Percentiles rank a stretch among this genome's conserved stretches.
phyloP scores from a whole-genome alignment of 2,113 vertebrate species.

The Bucco capensis region DNA sequence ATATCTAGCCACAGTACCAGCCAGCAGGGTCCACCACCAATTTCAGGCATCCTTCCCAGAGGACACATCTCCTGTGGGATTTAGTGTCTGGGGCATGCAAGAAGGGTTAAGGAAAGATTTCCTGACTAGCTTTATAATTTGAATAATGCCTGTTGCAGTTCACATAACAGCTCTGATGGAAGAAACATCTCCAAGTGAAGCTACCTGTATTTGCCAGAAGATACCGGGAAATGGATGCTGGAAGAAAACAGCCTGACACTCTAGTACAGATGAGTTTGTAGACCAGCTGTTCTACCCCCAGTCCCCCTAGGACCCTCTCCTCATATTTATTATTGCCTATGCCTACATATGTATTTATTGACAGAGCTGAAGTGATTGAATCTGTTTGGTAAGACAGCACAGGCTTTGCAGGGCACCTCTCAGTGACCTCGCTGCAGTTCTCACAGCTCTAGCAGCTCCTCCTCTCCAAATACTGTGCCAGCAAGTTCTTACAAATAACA shows the following conservation, averaged over 20 bases:
- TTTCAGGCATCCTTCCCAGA: neutral
- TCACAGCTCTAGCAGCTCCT: neutral
- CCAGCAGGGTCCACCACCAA: neutral
- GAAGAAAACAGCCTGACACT: rapidly evolving
- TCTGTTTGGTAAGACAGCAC: neutral
- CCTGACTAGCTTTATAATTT: neutral
- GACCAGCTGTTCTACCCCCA: neutral
- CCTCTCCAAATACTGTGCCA: neutral
- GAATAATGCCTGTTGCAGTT: neutral
- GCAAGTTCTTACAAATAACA: neutral
- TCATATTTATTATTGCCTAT: neutral
- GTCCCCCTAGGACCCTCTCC: neutral
- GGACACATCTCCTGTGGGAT: neutral
- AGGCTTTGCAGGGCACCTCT: neutral
- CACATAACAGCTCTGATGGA: neutral
- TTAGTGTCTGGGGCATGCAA: neutral
- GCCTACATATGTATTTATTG: neutral
- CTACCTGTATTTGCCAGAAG: neutral
- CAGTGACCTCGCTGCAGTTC: neutral
- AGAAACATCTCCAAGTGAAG: neutral
- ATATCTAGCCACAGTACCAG: rapidly evolving
- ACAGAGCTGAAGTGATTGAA: neutral
- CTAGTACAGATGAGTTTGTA: neutral
- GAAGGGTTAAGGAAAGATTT: neutral
- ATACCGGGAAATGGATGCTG: neutral